Base-by-base conservation (phyloP, 2,888 invertebrate genomes). In the Phlogophora meticulosa region DNA sequence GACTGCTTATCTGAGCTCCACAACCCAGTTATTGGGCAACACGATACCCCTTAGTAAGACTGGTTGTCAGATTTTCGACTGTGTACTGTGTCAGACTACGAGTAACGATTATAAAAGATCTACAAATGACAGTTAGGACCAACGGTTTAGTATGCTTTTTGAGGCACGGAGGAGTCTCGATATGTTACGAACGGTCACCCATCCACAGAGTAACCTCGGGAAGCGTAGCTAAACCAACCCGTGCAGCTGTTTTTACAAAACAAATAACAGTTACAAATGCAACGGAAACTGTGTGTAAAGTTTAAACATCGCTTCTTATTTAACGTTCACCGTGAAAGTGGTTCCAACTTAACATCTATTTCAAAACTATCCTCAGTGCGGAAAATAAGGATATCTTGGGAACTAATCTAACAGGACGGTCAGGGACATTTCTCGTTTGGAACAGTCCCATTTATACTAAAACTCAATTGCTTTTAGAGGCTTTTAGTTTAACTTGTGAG, bases 381-480 rank as follows among this genome's bases (percentile, higher is more conserved):
- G 61, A 52, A 55, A 72, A 55, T 60, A 67, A 57, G 78, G 61
- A 46, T 76, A 76, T 76, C 75, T 78, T 38, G 20, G 22, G 13
- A 72, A 77, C 53, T 58, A 45, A 75, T 75, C 69, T 78, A 57
- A 57, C 49, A 45, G 45, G 51, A 65, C 40, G 69, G 64, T 69
- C 65, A 72, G 76, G 40, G 64, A 34, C 76, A 40, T 57, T 76
- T 58, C 70, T 56, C 60, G 61, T 77, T 53, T 49, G 58, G 43
- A 59, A 57, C 42, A 45, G 36, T 42, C 34, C 61, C 58, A 48
- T 75, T 79, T 65, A 70, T 66, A 70, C 78, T 65, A 45, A 78
- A 79, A 59, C 66, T 52, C 49, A 66, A 77, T 67, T 56, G 71
- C 58, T 71, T 79, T 80, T 49, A 62, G 64, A 61, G 52, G 58